These are phyloP conservation scores for Monopterus albus DNA, from an alignment of 2,113 vertebrate genomes.

Conservation along the genomic window DNA sequence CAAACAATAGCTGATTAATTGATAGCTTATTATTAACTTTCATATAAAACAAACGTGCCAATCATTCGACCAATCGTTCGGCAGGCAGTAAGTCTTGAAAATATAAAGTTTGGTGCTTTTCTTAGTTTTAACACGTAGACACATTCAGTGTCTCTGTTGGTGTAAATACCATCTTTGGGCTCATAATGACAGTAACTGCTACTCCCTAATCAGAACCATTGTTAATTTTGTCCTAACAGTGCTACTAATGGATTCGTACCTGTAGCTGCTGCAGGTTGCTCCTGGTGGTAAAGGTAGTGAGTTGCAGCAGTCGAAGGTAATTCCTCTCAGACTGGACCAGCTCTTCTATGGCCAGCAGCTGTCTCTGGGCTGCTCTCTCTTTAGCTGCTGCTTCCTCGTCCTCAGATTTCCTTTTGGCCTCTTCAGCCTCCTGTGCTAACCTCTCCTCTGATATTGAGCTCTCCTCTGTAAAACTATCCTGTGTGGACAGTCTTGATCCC, in stretches of 20 bases:
- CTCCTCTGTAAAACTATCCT: constrained; percentile 49
- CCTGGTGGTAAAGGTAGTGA: constrained; percentile 85
- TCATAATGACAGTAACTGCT: too few relatives aligned
- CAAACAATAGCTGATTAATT: too few relatives aligned
- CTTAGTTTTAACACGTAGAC: too few relatives aligned
- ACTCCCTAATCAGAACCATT: too few relatives aligned
- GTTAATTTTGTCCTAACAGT: too few relatives aligned
- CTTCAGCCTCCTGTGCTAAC: constrained; percentile 32
- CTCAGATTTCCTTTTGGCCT: constrained; percentile 56
- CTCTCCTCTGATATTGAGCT: constrained; percentile 18
- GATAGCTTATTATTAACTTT: too few relatives aligned
- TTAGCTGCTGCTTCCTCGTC: constrained; percentile 64
- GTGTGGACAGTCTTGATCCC: background rate
- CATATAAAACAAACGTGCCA: too few relatives aligned
- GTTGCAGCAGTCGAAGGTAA: constrained; percentile 85
- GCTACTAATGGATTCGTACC: constrained; percentile 61
- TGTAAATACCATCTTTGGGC: too few relatives aligned
- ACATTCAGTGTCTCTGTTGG: too few relatives aligned
- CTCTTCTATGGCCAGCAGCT: constrained; percentile 86
- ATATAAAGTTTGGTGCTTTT: too few relatives aligned
- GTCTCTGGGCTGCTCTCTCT: constrained; percentile 81
- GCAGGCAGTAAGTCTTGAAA: too few relatives aligned
- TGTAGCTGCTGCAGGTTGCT: constrained; percentile 82
- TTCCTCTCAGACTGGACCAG: constrained; percentile 88
- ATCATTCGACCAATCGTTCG: too few relatives aligned